Evolutionary conservation across 2,113 vertebrate genomes (phyloP), one percentile per base, ranked within the genome.

Genomic region (Solea senegalensis): DNA sequence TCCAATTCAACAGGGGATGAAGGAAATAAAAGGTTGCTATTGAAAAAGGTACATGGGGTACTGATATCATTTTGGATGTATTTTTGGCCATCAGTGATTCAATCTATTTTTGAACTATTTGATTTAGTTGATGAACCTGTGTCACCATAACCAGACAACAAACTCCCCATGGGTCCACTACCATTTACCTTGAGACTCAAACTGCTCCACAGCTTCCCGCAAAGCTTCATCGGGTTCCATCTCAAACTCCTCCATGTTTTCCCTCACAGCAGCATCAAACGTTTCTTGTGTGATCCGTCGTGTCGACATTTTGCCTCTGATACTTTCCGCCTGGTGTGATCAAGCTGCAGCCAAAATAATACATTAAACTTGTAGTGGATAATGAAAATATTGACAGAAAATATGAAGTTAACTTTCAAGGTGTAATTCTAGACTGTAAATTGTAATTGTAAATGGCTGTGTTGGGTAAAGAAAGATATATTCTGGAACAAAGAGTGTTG

Each of bases 211-310:
- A 0, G 98, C 96, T 8, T 98, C 97, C 3, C 69, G 92, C 70
- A 98, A 51, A 0, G 98, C 97, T 74, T 98, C 97, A 10, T 93
- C 94, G 0, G 94, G 90, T 0, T 94, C 95, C 96, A 99, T 96
- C 49, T 95, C 95, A 26, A 99, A 98, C 53, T 99, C 98, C 1
- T 92, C 86, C 1, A 97, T 94, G 80, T 98, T 99, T 65, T 99
- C 97, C 34, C 84, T 93, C 49, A 99, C 96, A 0, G 93, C 95
- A 0, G 94, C 94, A 13, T 99, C 96, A 27, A 99, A 99, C 0
- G 97, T 99, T 26, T 99, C 96, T 89, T 99, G 98, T 0, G 95
- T 92, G 63, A 98, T 95, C 71, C 94, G 94, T 48, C 88, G 95
- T 14, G 86, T 91, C 0, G 95, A 94, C 98, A 99, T 99, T 26